Evolutionary conservation across 2,797 vertebrate genomes (phyloP).

Genomic region (Psittacula echo): DNA sequence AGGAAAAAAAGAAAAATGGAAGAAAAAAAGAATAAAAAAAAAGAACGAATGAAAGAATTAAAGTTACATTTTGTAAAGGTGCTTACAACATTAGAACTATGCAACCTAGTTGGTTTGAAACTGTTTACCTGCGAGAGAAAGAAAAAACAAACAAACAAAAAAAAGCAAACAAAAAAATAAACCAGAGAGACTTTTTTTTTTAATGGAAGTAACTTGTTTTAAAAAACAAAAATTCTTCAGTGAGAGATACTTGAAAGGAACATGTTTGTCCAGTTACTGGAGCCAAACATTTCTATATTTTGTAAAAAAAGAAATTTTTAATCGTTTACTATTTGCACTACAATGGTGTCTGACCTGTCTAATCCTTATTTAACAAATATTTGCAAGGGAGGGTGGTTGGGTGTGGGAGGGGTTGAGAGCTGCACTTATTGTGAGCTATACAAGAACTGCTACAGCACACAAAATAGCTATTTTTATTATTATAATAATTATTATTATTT

Average conservation of each 20-base stretch:
- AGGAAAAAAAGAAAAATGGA: slow-evolving; percentile 69
- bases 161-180: background rate
- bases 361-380: slow-evolving; percentile 89
- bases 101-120: slow-evolving; percentile 94
- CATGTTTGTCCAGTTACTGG: slow-evolving; percentile 97
- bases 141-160: slow-evolving; percentile 41
- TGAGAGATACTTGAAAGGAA: slow-evolving; percentile 99
- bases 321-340: slow-evolving; percentile 99
- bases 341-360: slow-evolving; percentile 89
- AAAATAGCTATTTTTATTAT: slow-evolving; percentile 88
- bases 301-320: slow-evolving; percentile 79
- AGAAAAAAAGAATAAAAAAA: slow-evolving; percentile 52
- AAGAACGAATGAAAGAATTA: slow-evolving; percentile 80
- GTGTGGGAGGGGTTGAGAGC: slow-evolving; percentile 80
- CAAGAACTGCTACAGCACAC: slow-evolving; percentile 85
- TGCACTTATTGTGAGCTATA: slow-evolving; percentile 90
- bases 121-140: slow-evolving; percentile 88
- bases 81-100: slow-evolving; percentile 97
- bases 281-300: slow-evolving; percentile 98
- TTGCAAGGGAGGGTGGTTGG: slow-evolving; percentile 82
- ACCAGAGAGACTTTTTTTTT: slow-evolving; percentile 80
- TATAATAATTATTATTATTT: slow-evolving; percentile 83
- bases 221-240: slow-evolving; percentile 83
- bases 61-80: slow-evolving; percentile 88
- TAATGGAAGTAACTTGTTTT: slow-evolving; percentile 82